phyloP scores from a whole-genome alignment of 2,113 vertebrate species.

The Puma concolor region DNA sequence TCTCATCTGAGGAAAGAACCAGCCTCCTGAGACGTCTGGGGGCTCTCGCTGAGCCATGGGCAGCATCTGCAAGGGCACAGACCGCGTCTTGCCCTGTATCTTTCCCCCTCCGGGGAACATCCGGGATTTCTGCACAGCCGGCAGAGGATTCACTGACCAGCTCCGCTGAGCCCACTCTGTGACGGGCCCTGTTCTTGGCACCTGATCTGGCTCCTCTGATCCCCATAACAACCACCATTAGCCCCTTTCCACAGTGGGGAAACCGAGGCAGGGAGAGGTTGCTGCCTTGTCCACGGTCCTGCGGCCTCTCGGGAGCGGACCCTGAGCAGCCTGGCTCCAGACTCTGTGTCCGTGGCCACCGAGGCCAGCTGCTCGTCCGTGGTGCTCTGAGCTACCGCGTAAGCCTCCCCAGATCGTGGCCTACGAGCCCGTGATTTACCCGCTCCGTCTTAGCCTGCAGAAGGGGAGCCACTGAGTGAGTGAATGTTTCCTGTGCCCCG shows the following conservation, averaged over 20 bases:
- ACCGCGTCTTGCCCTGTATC: accelerated
- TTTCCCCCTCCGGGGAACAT: accelerated
- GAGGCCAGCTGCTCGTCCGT: accelerated
- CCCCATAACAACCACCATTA: background rate
- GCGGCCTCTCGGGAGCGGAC: background rate
- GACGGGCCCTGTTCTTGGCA: background rate
- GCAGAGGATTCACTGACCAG: too few species aligned
- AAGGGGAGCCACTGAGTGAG: background rate
- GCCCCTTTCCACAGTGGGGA: background rate
- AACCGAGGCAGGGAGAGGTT: background rate
- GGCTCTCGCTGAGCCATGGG: accelerated
- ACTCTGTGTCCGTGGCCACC: background rate
- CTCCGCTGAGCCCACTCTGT: accelerated
- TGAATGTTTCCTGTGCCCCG: too few species aligned
- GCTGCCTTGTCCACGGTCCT: background rate
- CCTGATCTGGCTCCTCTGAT: background rate
- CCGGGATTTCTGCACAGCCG: background rate
- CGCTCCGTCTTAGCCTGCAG: accelerated
- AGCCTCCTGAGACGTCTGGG: background rate
- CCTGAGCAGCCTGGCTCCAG: background rate
- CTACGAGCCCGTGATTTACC: background rate
- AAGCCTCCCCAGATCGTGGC: too few species aligned
- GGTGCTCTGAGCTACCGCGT: background rate
- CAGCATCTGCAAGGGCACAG: background rate
- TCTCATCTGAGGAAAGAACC: accelerated